Base-by-base conservation (phyloP, 2,888 invertebrate genomes). In the Dryobota labecula region DNA sequence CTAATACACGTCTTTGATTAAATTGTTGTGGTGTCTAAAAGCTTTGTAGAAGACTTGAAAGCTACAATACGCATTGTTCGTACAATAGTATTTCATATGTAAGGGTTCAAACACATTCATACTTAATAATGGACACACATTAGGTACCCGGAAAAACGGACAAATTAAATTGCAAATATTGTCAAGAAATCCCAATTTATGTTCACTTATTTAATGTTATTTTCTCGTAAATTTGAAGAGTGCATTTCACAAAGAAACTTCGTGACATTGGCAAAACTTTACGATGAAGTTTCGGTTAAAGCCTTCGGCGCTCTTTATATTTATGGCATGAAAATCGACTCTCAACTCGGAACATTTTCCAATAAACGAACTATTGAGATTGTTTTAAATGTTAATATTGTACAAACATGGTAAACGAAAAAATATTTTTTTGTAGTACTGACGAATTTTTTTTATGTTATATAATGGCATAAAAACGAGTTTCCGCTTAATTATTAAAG, bases 261-360 rank as follows among this genome's bases (percentile, higher is more conserved):
- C 76, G 49, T 78, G 78, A 70, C 80, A 76, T 76, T 70, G 53
- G 45, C 38, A 33, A 76, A 80, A 80, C 58, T 78, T 80, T 63
- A 66, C 53, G 41, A 51, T 54, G 53, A 63, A 76, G 65, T 80
- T 76, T 57, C 13, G 5, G 58, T 45, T 58, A 54, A 69, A 80
- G 64, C 65, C 69, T 69, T 63, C 57, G 53, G 62, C 57, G 36
- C 62, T 76, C 24, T 70, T n/a, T 61, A 53, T 61, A 53, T 66
- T 78, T 75, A 57, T 49, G 27, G 49, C 38, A 11, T 65, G 65
- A 76, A 69, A 58, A 66, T 76, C 58, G 62, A 70, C 49, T 66
- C 8, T 45, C 24, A 47, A 47, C 57, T 65, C 41, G 24, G 24
- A 74, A 58, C 24, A 61, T 64, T 76, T 75, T 69, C 43, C 36